Evolutionary conservation across 2,113 vertebrate genomes (phyloP).

Genomic region (Prochilodus magdalenae): DNA sequence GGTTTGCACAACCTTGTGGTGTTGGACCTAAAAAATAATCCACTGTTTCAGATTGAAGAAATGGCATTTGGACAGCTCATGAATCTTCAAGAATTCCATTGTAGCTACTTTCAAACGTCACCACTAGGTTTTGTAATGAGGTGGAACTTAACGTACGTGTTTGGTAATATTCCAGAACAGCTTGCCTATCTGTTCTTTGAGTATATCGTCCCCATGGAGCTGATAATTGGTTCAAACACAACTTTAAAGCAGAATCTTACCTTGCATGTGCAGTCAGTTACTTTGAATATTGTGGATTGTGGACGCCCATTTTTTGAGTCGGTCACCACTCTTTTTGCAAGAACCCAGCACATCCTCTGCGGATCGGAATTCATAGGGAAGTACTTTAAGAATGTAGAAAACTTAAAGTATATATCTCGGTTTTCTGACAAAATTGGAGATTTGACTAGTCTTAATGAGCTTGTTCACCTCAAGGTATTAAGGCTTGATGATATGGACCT

Average conservation of each 20-base stretch:
- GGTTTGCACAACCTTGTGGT: conserved; percentile 16
- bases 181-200: conserved; percentile 15
- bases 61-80: conserved; percentile 15
- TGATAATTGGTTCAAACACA: neutral
- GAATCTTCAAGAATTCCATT: neutral
- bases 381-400: conserved; percentile 11
- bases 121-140: neutral
- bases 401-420: neutral
- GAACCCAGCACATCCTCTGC: neutral
- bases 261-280: neutral
- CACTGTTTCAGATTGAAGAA: conserved; percentile 4
- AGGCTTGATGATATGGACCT: conserved; percentile 69
- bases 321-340: neutral
- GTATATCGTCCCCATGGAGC: conserved; percentile 3
- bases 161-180: conserved; percentile 17
- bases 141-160: conserved; percentile 15
- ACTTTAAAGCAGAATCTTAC: neutral
- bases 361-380: conserved; percentile 30
- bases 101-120: conserved; percentile 4
- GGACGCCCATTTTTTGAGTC: neutral
- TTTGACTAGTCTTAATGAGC: conserved; percentile 22
- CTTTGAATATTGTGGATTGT: conserved; percentile 29
- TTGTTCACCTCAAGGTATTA: conserved; percentile 68
- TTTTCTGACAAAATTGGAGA: conserved; percentile 13
- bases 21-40: conserved; percentile 24